Percentiles rank a stretch among this genome's conserved stretches.
phyloP scores from a whole-genome alignment of 2,888 invertebrate genomes.

The Chrysomela aeneicollis region DNA sequence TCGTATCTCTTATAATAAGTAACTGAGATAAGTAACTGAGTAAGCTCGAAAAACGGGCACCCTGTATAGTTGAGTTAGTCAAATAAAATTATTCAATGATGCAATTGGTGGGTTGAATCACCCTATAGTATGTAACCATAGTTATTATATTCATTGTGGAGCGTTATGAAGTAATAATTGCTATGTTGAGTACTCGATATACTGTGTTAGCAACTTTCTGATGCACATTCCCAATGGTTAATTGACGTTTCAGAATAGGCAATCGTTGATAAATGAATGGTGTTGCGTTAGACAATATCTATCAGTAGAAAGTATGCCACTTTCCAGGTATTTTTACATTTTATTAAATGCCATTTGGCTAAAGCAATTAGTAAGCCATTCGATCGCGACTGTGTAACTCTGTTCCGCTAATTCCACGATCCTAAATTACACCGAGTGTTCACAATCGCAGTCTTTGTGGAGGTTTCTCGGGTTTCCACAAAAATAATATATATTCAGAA shows the following conservation, averaged over 20 bases:
- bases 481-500: no score
- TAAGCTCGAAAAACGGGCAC: no score
- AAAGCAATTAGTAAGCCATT: slow-evolving; percentile 5
- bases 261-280: not conserved
- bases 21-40: no score
- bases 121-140: no score
- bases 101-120: no score
- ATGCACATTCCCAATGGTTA: not conserved
- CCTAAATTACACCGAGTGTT: not conserved
- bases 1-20: no score
- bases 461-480: no score
- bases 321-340: not conserved
- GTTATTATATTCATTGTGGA: no score
- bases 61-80: no score
- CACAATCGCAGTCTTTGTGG: no score
- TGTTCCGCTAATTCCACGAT: not conserved
- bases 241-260: not conserved
- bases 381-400: not conserved
- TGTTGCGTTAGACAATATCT: not conserved
- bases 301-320: slow-evolving; percentile 12
- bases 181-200: no score
- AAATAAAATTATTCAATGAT: no score
- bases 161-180: not conserved
- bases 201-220: not conserved
- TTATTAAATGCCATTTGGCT: slow-evolving; percentile 1